Percentiles rank a stretch among this genome's conserved stretches.
Conservation (phyloP, 2,113 vertebrate species). For the Myotis yumanensis region DNA sequence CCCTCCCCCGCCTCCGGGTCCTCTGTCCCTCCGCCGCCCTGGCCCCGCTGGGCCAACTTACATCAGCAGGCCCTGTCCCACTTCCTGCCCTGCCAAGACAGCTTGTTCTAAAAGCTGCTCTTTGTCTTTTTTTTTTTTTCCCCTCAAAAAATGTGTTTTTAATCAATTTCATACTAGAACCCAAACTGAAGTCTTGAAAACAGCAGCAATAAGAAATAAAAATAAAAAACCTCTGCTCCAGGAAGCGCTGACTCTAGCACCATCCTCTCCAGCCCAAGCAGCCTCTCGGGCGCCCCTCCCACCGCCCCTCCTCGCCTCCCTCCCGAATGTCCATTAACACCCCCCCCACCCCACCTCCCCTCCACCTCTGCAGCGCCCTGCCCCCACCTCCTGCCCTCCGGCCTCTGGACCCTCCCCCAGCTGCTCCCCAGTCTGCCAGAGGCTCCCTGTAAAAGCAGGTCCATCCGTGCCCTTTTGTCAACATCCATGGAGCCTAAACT, state of each 20-base stretch:
- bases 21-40: not conserved
- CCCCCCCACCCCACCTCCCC: not conserved
- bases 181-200: conserved; percentile 62
- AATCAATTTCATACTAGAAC: conserved; percentile 66
- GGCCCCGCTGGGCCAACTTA: not conserved
- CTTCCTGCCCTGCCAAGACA: conserved; percentile 6
- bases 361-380: not conserved
- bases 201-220: conserved; percentile 44
- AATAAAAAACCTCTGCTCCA: not conserved
- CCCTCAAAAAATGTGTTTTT: conserved; percentile 53
- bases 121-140: not conserved
- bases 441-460: not conserved
- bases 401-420: not conserved
- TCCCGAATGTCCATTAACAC: not conserved
- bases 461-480: not conserved
- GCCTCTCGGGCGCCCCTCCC: fast-evolving
- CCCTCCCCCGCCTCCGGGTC: not conserved
- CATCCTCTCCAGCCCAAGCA: not conserved
- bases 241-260: not conserved
- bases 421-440: not conserved
- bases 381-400: not conserved
- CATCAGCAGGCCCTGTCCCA: not conserved
- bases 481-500: not conserved
- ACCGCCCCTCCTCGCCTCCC: too few species aligned
- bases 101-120: not conserved